Percentiles rank a stretch among this genome's conserved stretches.
phyloP scores from a whole-genome alignment of 2,113 vertebrate genomes.

The Mystacornis crossleyi region DNA sequence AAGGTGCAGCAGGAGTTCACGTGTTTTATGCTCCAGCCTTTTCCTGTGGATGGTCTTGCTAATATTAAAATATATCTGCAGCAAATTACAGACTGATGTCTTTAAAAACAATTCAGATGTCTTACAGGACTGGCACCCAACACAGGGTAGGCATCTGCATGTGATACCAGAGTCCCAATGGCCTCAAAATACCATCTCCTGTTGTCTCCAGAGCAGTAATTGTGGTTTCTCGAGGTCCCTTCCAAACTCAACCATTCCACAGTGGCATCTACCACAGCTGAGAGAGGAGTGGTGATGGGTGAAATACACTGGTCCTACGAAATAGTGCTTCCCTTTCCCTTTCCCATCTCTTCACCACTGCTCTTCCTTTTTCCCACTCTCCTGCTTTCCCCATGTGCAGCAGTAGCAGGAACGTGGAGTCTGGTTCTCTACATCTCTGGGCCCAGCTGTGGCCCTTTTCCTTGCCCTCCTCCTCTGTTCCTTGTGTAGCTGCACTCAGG shows the following conservation, averaged over 20 bases:
- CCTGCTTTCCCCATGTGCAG: background rate
- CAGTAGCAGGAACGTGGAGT: background rate
- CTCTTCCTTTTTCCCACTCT: background rate
- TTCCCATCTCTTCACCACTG: fast-evolving
- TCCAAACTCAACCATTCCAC: background rate
- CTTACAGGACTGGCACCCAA: background rate
- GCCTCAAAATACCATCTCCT: background rate
- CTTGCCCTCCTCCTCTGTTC: background rate
- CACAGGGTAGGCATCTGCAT: background rate
- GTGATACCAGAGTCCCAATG: background rate
- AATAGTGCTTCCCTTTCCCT: background rate
- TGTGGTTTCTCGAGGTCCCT: background rate
- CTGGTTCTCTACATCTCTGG: background rate
- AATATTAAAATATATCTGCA: background rate
- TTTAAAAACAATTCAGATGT: background rate
- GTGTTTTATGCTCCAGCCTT: background rate
- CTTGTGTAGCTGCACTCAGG: background rate
- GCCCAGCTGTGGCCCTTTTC: background rate
- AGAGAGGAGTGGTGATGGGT: fast-evolving
- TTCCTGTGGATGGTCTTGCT: background rate
- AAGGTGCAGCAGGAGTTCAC: background rate
- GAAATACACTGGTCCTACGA: background rate
- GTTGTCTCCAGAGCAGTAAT: background rate
- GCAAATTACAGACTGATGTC: background rate
- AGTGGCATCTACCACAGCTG: background rate